Evolutionary conservation across 2,888 invertebrate genomes (phyloP).

Genomic region (Tetragonula carbonaria): DNA sequence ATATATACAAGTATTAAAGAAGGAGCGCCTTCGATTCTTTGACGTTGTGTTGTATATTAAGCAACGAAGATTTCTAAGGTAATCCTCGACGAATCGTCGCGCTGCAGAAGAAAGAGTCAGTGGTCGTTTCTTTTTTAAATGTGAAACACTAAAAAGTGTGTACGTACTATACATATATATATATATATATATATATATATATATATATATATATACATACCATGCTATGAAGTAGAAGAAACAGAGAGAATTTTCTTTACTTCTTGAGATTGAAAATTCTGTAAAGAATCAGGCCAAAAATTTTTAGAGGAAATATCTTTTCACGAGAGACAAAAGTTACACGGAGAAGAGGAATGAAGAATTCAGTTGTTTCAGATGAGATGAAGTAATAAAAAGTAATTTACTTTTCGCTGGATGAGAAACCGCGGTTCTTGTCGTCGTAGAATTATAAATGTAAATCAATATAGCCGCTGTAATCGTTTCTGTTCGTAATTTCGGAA

Average conservation of each 20-base stretch:
- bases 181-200: neutral
- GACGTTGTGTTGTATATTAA: conserved; percentile 12
- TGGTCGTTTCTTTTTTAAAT: conserved; percentile 31
- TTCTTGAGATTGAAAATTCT: neutral
- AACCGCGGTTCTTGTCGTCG: conserved; percentile 6
- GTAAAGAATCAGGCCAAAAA: neutral
- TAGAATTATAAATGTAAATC: conserved; percentile 5
- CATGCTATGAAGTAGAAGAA: neutral
- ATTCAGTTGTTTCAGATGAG: neutral
- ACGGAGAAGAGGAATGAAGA: too few species aligned
- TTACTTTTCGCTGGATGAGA: neutral
- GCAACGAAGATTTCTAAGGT: conserved; percentile 25
- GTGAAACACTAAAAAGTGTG: conserved; percentile 5
- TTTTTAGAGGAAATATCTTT: conserved; percentile 27
- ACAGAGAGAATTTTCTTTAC: conserved; percentile 5
- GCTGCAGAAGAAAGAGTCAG: neutral
- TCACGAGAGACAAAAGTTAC: neutral
- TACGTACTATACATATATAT: neutral
- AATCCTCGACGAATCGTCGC: neutral
- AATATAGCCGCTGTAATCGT: neutral
- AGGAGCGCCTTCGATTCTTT: conserved; percentile 13
- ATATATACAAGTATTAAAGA: conserved; percentile 15
- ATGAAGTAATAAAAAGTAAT: neutral
- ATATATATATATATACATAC: neutral
- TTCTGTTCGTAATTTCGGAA: neutral